Percentiles rank a stretch among this genome's conserved stretches.
These are phyloP conservation scores for Eugnorisma glareosa DNA, from an alignment of 2,888 invertebrate genomes.

Conservation along the genomic window DNA sequence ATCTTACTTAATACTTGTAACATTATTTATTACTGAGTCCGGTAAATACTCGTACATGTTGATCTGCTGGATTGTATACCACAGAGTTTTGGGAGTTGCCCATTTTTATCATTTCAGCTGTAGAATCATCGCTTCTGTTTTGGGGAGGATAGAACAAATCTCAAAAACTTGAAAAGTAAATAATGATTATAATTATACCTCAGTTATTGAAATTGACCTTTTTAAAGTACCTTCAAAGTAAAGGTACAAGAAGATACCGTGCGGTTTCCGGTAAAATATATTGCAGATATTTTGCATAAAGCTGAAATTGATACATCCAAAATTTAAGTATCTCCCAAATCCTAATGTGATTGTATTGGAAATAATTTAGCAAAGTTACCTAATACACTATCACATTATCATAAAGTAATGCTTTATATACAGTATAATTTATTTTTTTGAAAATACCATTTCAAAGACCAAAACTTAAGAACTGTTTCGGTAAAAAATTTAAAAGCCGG, in stretches of 20 bases:
- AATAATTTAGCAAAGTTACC: constrained; percentile 17
- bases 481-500: not conserved
- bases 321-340: not conserved
- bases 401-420: not conserved
- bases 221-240: not conserved
- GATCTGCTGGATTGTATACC: not conserved
- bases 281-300: not conserved
- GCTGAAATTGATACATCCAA: not conserved
- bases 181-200: not conserved
- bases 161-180: not conserved
- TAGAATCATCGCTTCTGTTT: not conserved
- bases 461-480: not conserved
- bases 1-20: not conserved
- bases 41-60: not conserved
- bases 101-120: not conserved
- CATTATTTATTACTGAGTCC: not conserved
- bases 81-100: not conserved
- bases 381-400: constrained; percentile 5
- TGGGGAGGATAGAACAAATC: not conserved
- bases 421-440: not conserved
- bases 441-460: not conserved
- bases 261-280: not conserved
- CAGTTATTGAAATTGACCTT: not conserved
- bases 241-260: not conserved
- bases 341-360: not conserved